Evolutionary conservation across 2,888 invertebrate genomes (phyloP).

Genomic region (Ormia ochracea): DNA sequence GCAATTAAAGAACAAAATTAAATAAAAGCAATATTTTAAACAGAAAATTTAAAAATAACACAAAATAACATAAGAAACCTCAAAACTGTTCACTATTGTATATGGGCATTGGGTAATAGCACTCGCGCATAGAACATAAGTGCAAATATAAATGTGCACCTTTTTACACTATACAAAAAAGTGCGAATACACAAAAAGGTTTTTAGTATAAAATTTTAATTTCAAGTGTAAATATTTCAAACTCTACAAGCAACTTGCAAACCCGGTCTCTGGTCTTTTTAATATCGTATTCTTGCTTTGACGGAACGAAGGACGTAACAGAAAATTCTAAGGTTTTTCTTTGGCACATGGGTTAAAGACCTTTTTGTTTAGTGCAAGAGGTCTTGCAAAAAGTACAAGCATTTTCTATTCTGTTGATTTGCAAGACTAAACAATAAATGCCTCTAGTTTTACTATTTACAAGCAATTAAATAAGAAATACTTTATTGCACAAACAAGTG

Average conservation of each 20-base stretch:
- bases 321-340: slow-evolving; percentile 5
- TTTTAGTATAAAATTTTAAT: too few relatives aligned
- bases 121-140: too few relatives aligned
- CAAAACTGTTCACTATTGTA: slow-evolving; percentile 42
- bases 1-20: slow-evolving; percentile 66
- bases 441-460: too few relatives aligned
- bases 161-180: too few relatives aligned
- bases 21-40: slow-evolving; percentile 67
- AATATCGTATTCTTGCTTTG: neutral
- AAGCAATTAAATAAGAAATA: neutral
- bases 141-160: too few relatives aligned
- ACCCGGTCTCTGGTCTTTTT: neutral
- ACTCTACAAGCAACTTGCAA: too few relatives aligned
- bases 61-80: slow-evolving; percentile 39
- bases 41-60: slow-evolving; percentile 29
- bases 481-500: neutral
- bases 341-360: slow-evolving; percentile 56
- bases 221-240: too few relatives aligned
- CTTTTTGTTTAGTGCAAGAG: slow-evolving; percentile 31
- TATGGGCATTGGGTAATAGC: slow-evolving; percentile 25
- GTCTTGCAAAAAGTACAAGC: neutral
- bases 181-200: too few relatives aligned
- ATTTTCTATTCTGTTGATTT: slow-evolving; percentile 16
- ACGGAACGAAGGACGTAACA: neutral
- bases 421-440: neutral